A percentile compares a stretch with the other conserved stretches of the same genome.
These are phyloP conservation scores for Drosophila pruinosa DNA, from an alignment of 1,140 invertebrate genomes.

Conservation along the genomic window DNA sequence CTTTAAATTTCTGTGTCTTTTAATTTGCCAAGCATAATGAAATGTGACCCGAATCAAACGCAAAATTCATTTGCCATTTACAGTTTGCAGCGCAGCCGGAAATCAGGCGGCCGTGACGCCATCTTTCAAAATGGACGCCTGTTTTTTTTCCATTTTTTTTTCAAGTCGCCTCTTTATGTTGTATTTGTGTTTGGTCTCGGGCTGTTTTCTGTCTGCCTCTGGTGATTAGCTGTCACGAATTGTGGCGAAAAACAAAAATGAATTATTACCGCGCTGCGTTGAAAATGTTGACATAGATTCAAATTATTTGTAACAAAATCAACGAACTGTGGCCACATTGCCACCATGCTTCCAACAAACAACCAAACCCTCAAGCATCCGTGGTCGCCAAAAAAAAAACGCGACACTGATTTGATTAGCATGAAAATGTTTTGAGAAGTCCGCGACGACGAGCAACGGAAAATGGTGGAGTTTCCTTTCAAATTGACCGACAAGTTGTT, in stretches of 20 bases:
- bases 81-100: constrained; percentile 48
- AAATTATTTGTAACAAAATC: constrained; percentile 77
- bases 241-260: constrained; percentile 70
- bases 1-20: constrained; percentile 26
- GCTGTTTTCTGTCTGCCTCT: constrained; percentile 33
- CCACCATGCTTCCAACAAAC: not conserved
- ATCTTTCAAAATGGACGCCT: constrained; percentile 65
- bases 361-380: not conserved
- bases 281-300: constrained; percentile 76
- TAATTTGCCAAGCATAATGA: constrained; percentile 24
- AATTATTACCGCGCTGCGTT: constrained; percentile 71
- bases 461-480: constrained; percentile 23
- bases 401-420: constrained; percentile 67
- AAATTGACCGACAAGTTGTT: constrained; percentile 19
- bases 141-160: constrained; percentile 27
- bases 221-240: constrained; percentile 75
- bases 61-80: constrained; percentile 58
- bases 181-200: constrained; percentile 11
- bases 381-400: constrained; percentile 11
- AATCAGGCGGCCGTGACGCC: constrained; percentile 69
- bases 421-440: constrained; percentile 40
- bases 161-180: not conserved
- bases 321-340: constrained; percentile 58
- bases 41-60: constrained; percentile 33
- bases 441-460: not conserved